Base-by-base conservation (phyloP, 1,140 invertebrate genomes). In the Marisa cornuarietis region DNA sequence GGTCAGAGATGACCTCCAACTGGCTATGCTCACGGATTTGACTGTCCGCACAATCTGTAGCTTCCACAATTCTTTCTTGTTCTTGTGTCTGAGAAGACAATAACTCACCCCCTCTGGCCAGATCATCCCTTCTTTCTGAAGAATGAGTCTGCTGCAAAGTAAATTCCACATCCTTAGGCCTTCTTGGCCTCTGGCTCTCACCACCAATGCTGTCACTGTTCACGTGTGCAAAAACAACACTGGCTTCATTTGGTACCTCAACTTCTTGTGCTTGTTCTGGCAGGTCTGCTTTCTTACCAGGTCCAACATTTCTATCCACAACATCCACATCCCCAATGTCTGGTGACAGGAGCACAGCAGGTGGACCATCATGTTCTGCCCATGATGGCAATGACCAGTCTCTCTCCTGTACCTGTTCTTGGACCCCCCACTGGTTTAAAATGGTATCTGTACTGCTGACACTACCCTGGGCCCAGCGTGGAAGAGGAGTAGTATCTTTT, bases 381-480 rank as follows among this genome's bases (percentile, higher is more conserved):
- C 76, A 77, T 26, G 65, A 66, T 51, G 76, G 76, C 63, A 77
- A 51, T 22, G 76, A 77, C 76, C 63, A 68, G 51, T 77, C 76
- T 65, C 76, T 68, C 31, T 20, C 51, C 51, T 52, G 63, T 9
- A 16, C 76, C 9, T n/a, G 7, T 5, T 9, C 54, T 18, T 58
- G 54, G 11, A 58, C 54, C 54, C 54, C 54, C 54, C 54, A 58
- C 54, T 58, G 54, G 54, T 58, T 58, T 58, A 8, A 6, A 49
- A 77, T n/a, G 7, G 63, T 31, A 51, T 77, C 49, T 13, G 51
- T 54, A 14, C 24, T 65, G 7, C 20, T 6, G 5, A 31, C 76
- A 18, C 24, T 22, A 13, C 51, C 65, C 24, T 77, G 26, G 18
- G 51, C 76, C 76, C 76, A 77, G n/a, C 49, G 42, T 22, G 76